Conservation (phyloP, 2,888 invertebrate genomes). For the Deilephila elpenor region DNA sequence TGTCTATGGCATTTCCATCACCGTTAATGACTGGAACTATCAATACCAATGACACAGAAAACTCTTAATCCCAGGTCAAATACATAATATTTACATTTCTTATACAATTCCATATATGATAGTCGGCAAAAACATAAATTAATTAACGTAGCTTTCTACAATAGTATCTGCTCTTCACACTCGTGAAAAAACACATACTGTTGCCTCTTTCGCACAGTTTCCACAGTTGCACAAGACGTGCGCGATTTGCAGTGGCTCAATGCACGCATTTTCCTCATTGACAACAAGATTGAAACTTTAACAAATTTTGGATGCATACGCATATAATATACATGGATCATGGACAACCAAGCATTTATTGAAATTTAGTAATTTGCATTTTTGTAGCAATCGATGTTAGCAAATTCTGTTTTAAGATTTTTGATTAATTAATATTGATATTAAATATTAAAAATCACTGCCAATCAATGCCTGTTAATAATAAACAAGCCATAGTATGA, state of each 20-base stretch:
- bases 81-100: not conserved
- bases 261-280: slow-evolving; percentile 13
- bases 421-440: too few relatives aligned
- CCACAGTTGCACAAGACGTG: not conserved
- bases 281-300: not conserved
- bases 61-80: not conserved
- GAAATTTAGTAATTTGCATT: not conserved
- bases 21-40: too few relatives aligned
- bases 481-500: too few relatives aligned
- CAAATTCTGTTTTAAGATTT: too few relatives aligned
- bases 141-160: not conserved
- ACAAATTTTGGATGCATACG: not conserved
- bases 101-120: not conserved
- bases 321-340: not conserved
- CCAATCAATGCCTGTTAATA: too few relatives aligned
- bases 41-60: too few relatives aligned
- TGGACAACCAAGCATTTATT: not conserved
- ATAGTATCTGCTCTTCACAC: not conserved
- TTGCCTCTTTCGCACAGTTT: not conserved
- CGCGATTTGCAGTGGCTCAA: not conserved
- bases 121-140: not conserved
- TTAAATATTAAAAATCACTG: too few relatives aligned
- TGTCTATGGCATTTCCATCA: too few relatives aligned
- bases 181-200: not conserved
- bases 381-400: not conserved